These are phyloP conservation scores for Erinaceus europaeus DNA, from an alignment of 2,113 vertebrate species.

Conservation along the genomic window DNA sequence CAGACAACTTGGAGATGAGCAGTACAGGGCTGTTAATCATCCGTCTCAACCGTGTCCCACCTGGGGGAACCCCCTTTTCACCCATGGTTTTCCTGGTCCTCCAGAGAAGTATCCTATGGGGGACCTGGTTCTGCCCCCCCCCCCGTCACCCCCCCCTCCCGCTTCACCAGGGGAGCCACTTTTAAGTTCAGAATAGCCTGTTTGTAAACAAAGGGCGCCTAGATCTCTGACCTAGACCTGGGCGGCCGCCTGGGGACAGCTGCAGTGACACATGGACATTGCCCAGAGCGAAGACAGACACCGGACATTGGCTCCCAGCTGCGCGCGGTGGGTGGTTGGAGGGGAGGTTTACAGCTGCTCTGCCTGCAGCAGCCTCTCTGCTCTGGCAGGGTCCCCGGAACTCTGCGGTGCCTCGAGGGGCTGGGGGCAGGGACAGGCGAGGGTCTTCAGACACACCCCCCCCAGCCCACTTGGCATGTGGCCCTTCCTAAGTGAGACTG, in stretches of 20 bases:
- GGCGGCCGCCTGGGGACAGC: conserved; percentile 16
- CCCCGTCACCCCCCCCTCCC: too few relatives aligned
- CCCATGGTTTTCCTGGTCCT: too few relatives aligned
- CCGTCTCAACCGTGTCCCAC: background rate
- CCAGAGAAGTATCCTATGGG: background rate
- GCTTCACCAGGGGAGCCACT: accelerated
- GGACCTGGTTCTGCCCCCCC: too few relatives aligned
- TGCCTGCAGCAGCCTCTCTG: too few relatives aligned
- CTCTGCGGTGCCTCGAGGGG: background rate
- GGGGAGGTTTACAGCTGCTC: too few relatives aligned
- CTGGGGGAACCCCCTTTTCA: background rate
- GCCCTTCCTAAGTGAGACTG: background rate
- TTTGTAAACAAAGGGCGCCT: conserved; percentile 35
- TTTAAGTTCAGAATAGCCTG: background rate
- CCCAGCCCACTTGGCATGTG: background rate
- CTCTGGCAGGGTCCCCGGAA: too few relatives aligned
- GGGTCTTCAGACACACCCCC: background rate
- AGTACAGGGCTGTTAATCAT: background rate
- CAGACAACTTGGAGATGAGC: background rate
- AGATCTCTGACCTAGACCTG: background rate
- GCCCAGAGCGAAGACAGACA: background rate
- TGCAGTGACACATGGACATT: conserved; percentile 55
- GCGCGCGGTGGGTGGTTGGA: too few relatives aligned
- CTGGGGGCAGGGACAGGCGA: accelerated
- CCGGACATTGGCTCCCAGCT: background rate